Conservation (phyloP, 2,797 vertebrate genomes). For the Scolopax bukidnonensis region DNA sequence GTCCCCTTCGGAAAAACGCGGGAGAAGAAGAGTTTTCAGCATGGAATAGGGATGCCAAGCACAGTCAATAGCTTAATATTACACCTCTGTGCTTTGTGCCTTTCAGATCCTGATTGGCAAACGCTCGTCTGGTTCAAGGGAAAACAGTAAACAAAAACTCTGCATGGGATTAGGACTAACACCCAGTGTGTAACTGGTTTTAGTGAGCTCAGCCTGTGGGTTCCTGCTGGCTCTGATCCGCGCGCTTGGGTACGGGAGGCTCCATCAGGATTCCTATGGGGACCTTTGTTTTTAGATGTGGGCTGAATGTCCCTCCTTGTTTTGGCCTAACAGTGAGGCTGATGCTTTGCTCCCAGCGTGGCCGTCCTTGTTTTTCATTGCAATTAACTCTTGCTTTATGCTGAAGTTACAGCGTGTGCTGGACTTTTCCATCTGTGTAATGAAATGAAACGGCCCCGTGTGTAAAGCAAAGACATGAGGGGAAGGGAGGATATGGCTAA, state of each 20-base stretch:
- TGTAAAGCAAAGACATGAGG: not conserved
- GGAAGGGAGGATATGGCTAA: not conserved
- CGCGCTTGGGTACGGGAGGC: not conserved
- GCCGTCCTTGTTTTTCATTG: not conserved
- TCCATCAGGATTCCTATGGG: not conserved
- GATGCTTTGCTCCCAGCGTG: not conserved
- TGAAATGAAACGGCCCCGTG: not conserved
- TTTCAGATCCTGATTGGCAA: not conserved
- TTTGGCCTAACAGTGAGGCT: not conserved
- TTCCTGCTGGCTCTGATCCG: not conserved
- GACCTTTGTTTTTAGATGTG: not conserved
- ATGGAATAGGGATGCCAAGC: not conserved
- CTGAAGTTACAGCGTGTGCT: not conserved
- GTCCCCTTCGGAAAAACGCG: not conserved
- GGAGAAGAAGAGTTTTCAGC: not conserved
- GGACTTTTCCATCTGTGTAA: not conserved
- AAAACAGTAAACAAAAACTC: not conserved
- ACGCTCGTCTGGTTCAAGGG: not conserved
- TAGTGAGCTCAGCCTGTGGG: not conserved
- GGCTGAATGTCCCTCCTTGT: not conserved
- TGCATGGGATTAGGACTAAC: not conserved
- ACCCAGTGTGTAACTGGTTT: not conserved
- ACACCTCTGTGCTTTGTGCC: not conserved
- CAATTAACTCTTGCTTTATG: not conserved
- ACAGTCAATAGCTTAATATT: not conserved